Percentiles rank a stretch among this genome's conserved stretches.
Evolutionary conservation across 2,797 vertebrate genomes (phyloP).

Genomic region (Fistularia tabacaria): DNA sequence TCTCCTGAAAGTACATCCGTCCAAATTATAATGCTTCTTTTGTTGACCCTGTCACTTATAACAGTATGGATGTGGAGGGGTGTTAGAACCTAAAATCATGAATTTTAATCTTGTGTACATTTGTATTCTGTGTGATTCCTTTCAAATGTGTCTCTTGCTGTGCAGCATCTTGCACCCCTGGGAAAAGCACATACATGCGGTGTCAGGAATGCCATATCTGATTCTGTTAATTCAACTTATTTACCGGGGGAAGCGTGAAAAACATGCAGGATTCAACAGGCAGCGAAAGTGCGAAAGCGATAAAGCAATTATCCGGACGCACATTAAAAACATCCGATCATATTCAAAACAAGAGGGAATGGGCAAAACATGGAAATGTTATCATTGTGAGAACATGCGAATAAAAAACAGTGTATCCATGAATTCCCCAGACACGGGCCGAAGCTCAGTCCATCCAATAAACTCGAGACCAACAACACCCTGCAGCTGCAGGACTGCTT

Average conservation of each 20-base stretch:
- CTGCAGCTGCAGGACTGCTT: no score
- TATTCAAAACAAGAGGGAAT: no score
- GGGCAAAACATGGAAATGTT: no score
- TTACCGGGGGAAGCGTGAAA: not conserved
- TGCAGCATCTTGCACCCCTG: not conserved
- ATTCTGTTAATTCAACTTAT: not conserved
- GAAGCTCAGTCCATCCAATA: no score
- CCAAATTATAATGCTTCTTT: constrained; percentile 9
- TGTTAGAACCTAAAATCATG: not conserved
- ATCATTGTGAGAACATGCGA: no score
- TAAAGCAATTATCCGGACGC: no score
- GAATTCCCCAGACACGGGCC: no score
- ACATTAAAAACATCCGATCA: no score
- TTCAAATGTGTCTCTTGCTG: not conserved
- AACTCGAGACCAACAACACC: no score
- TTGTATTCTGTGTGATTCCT: not conserved
- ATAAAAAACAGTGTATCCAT: no score
- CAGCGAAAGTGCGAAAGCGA: no score
- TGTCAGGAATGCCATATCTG: not conserved
- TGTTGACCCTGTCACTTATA: constrained; percentile 6
- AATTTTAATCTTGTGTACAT: constrained; percentile 4
- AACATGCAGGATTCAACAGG: not conserved
- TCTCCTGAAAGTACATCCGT: constrained; percentile 6
- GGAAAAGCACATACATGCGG: not conserved
- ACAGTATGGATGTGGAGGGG: not conserved